Evolutionary conservation across 1,140 invertebrate genomes (phyloP), one percentile per base, ranked within the genome.

Genomic region (Macrocentrus cingulum): DNA sequence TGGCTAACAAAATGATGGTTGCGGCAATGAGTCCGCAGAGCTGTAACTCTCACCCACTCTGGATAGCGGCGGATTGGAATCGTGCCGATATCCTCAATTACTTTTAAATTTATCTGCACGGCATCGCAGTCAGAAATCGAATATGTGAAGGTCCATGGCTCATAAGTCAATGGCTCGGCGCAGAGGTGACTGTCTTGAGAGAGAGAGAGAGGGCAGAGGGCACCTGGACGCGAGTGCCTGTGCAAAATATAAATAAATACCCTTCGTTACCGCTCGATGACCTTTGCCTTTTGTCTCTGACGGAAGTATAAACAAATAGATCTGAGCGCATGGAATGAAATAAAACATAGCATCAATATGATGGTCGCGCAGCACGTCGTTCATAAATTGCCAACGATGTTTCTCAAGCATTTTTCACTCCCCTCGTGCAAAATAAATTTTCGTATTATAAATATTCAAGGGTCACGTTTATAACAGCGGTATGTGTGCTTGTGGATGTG

Each of bases 91-190:
- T 29, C 54, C 44, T 56, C 54, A 41, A 56, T 56, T 56, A 56
- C 36, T 56, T 48, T 56, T 5, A n/a, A 48, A 56, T 56, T 56
- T 56, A 56, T 56, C 46, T 48, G 49, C 25, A 48, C 44, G 25
- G 46, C 44, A 45, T 23, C 19, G 54, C 25, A 48, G 36, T 48
- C 29, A 34, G 44, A 48, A 56, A 56, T 56, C 54, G 54, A 48
- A 56, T 56, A 32, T 49, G 29, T n/a, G n/a, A n/a, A 51, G 19
- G 25, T 41, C 2, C 54, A 56, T 56, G 48, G n/a, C 54, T 56
- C 54, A 48, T 56, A 48, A 56, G 44, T 56, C 44, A 48, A 39
- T 19, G 53, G 18, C 16, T n/a, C 5, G 13, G 20, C n/a, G 37
- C n/a, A n/a, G 11, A 9, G 13, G 29, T 16, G 25, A 41, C 53